A percentile compares a stretch with the other conserved stretches of the same genome.
Conservation (phyloP, 1,140 invertebrate genomes). For the Monochamus saltuarius region DNA sequence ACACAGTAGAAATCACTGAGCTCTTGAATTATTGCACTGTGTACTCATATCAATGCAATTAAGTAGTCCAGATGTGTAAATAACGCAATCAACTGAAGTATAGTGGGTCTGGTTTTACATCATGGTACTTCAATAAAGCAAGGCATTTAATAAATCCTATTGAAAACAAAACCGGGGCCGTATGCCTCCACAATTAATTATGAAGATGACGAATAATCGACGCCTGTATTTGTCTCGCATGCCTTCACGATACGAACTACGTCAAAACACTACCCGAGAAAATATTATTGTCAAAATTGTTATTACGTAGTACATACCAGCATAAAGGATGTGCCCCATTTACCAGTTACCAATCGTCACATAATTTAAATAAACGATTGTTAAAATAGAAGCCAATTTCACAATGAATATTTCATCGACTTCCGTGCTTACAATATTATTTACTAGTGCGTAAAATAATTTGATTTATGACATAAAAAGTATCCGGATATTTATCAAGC, state of each 20-base stretch:
- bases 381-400: not conserved
- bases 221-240: constrained; percentile 7
- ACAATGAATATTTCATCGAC: not conserved
- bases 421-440: not conserved
- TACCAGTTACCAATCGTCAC: not conserved
- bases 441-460: too few species aligned
- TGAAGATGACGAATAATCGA: constrained; percentile 7
- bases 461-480: too few species aligned
- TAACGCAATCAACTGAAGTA: not conserved
- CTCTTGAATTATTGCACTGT: too few species aligned
- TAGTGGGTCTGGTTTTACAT: not conserved
- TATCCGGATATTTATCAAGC: too few species aligned
- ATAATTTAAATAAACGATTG: not conserved
- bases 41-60: not conserved
- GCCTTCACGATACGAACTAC: not conserved
- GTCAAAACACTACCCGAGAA: not conserved
- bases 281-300: not conserved
- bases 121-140: constrained; percentile 7
- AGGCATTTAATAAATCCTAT: constrained; percentile 7
- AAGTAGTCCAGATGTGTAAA: not conserved
- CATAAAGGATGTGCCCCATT: not conserved
- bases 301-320: not conserved
- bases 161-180: constrained; percentile 15
- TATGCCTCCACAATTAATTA: constrained; percentile 10
- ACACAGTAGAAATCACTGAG: too few species aligned